Evolutionary conservation across 1,140 invertebrate species (phyloP), one percentile per base, ranked within the genome.

Genomic region (Drosophila takahashii): DNA sequence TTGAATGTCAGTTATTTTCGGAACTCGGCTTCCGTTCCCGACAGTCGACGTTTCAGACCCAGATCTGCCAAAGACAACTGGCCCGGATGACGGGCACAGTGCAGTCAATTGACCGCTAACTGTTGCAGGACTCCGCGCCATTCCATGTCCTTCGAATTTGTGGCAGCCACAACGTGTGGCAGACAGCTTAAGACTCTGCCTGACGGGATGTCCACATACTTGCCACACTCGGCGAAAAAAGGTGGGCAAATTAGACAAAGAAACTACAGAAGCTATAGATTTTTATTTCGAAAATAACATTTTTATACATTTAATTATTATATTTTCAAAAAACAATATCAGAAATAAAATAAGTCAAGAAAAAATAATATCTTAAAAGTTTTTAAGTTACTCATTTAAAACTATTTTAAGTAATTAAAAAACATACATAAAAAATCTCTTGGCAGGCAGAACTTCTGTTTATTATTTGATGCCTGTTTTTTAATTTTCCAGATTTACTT

Each of bases 81-180:
- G 56, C 37, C 27, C 36, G 41, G 22, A 64, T 58, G 53, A 70
- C 41, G 42, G 59, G 11, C 59, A 8, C 58, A 41, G 39, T 73
- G 72, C 70, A 75, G 71, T 75, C 72, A 42, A 75, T 74, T 75
- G 72, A 75, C 72, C 72, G 47, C 72, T 75, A 75, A 75, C 72
- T 75, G 72, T 65, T 75, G 72, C 72, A 65, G 72, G 53, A 45
- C 54, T 45, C 36, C 15, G 11, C 50, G 42, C 42, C 11, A 27
- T 8, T 15, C 16, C 36, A 44, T 57, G 27, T 66, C 34, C 42
- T 27, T 42, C 22, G 42, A 44, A 56, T 42, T 57, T 71, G 69
- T 71, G 69, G 52, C 58, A 54, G 41, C 69, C 47, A 71, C 56
- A 69, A 45, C 57, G 48, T 75, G 69, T 64, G 69, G 70, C 58